These are phyloP conservation scores for Macaria notata DNA, from an alignment of 2,888 invertebrate genomes.

Conservation along the genomic window DNA sequence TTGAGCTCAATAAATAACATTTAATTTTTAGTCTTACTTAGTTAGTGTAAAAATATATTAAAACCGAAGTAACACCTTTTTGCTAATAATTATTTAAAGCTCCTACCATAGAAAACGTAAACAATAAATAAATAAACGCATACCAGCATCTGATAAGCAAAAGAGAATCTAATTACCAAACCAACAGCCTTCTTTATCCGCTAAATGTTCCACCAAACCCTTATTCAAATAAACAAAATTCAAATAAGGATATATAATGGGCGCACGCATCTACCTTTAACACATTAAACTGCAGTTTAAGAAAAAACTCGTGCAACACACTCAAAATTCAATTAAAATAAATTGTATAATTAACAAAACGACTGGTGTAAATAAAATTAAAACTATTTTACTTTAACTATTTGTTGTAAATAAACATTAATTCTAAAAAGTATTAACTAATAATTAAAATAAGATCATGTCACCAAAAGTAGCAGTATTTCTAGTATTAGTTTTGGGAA, in stretches of 20 bases:
- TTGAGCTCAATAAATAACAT: too few relatives aligned
- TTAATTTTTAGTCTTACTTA: too few relatives aligned
- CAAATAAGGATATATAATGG: conserved; percentile 36
- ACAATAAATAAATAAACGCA: too few relatives aligned
- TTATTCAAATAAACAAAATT: conserved; percentile 33
- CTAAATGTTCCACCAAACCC: conserved; percentile 13
- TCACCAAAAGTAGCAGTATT: neutral
- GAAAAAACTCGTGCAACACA: conserved; percentile 1
- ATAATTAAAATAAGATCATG: conserved; percentile 6
- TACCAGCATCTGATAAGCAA: too few relatives aligned
- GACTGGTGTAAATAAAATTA: too few relatives aligned
- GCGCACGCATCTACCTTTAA: conserved; percentile 20
- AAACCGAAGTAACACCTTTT: too few relatives aligned
- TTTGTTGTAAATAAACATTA: neutral
- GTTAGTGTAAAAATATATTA: too few relatives aligned
- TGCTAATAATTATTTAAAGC: too few relatives aligned
- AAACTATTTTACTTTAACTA: neutral
- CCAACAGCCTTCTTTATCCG: neutral
- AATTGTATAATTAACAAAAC: too few relatives aligned
- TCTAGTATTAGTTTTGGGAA: conserved; percentile 14
- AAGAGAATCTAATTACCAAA: neutral
- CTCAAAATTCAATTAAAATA: too few relatives aligned
- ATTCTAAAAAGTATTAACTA: neutral
- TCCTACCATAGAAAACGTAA: too few relatives aligned
- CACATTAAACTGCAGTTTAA: conserved; percentile 13